These are phyloP conservation scores for Gasterosteus aculeatus DNA, from an alignment of 2,113 vertebrate species.

Conservation along the genomic window DNA sequence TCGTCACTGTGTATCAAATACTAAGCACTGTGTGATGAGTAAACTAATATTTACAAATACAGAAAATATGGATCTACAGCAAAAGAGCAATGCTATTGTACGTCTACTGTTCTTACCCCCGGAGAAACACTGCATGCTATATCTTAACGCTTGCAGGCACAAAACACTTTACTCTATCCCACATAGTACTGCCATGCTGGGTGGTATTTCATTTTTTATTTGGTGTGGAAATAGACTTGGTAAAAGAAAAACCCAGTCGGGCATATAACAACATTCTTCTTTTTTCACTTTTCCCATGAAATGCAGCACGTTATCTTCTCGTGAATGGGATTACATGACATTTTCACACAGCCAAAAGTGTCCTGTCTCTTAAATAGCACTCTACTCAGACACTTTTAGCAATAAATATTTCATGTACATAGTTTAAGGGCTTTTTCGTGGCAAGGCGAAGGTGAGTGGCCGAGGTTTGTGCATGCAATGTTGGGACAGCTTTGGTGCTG, in stretches of 20 bases:
- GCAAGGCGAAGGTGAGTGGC: conserved; percentile 8
- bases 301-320: conserved; percentile 1
- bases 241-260: conserved; percentile 25
- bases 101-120: not conserved
- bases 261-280: conserved; percentile 9
- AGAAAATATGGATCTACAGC: not conserved
- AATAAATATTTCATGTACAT: conserved; percentile 54
- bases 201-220: conserved; percentile 23
- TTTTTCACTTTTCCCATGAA: conserved; percentile 22
- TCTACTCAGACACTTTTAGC: conserved; percentile 8
- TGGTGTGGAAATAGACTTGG: conserved; percentile 16
- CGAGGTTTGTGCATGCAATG: conserved; percentile 10
- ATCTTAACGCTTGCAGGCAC: not conserved
- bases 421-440: conserved; percentile 3
- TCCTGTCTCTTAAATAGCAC: conserved; percentile 7
- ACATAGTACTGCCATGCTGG: not conserved
- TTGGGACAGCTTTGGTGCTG: not conserved
- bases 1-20: not conserved
- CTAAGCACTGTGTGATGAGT: not conserved
- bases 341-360: conserved; percentile 16
- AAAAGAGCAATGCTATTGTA: not conserved
- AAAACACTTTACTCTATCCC: not conserved
- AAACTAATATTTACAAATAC: not conserved
- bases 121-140: not conserved
- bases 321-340: not conserved